A percentile compares a stretch with the other conserved stretches of the same genome.
Conservation (phyloP, 2,113 vertebrate species). For the Donacobius atricapilla region DNA sequence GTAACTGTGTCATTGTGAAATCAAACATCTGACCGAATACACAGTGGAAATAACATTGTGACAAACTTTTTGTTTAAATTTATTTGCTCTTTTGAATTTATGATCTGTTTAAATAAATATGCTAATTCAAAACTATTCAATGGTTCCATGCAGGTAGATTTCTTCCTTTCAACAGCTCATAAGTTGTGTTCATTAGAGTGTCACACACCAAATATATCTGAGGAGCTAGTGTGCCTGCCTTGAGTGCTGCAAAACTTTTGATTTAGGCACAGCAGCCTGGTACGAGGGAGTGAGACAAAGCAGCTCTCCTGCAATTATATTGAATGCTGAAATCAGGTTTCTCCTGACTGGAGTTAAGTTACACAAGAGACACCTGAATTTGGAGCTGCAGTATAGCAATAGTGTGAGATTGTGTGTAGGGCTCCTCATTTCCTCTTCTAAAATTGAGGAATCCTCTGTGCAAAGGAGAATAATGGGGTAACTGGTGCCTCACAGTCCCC, state of each 20-base stretch:
- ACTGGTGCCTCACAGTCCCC: accelerated
- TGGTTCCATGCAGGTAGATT: accelerated
- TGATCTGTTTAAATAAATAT: background rate
- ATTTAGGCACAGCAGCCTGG: background rate
- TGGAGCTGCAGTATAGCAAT: background rate
- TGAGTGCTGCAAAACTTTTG: background rate
- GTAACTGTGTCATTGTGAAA: background rate
- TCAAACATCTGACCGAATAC: background rate
- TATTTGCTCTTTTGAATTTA: background rate
- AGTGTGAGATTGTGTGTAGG: background rate
- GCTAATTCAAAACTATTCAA: background rate
- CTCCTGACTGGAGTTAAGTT: background rate
- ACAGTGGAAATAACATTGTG: background rate
- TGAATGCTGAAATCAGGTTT: background rate
- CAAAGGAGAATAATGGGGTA: background rate
- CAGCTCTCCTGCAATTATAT: background rate
- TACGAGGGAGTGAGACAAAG: background rate
- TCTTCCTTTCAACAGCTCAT: background rate
- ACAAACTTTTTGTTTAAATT: background rate
- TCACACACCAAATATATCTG: background rate
- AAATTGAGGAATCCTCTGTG: background rate
- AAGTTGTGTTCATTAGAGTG: background rate
- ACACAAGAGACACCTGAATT: background rate
- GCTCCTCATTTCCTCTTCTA: background rate
- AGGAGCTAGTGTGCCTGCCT: background rate